phyloP scores from a whole-genome alignment of 1,140 invertebrate species.

The Drosophila biarmipes region DNA sequence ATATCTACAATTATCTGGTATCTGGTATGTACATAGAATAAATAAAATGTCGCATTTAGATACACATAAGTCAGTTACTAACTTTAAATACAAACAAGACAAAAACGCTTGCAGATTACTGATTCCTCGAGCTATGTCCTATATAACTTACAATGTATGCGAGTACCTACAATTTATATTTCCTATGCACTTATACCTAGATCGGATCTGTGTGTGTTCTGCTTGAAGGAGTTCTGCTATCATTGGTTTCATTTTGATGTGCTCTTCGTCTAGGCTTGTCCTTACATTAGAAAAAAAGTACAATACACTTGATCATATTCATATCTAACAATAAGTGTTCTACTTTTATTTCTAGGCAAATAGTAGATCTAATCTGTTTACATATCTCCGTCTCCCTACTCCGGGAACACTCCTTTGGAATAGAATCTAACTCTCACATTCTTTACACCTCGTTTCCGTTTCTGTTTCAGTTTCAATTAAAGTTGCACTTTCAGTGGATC shows the following conservation, averaged over 20 bases:
- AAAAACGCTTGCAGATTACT: constrained; percentile 78
- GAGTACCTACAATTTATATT: constrained; percentile 32
- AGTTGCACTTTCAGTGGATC: constrained; percentile 16
- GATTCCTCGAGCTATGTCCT: constrained; percentile 61
- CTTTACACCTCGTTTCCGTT: constrained; percentile 20
- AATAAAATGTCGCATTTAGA: constrained; percentile 57
- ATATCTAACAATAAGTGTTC: constrained; percentile 11
- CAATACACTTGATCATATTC: constrained; percentile 29
- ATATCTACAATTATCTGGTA: constrained; percentile 75
- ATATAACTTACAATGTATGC: constrained; percentile 52
- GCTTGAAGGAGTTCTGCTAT: constrained; percentile 20
- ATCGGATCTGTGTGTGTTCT: constrained; percentile 34
- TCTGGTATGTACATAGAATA: constrained; percentile 66
- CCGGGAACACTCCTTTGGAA: neutral
- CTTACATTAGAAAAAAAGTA: constrained; percentile 38
- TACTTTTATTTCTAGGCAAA: constrained; percentile 27
- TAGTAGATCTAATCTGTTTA: constrained; percentile 21
- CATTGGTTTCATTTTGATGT: constrained; percentile 5
- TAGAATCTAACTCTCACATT: constrained; percentile 5
- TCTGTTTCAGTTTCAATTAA: constrained; percentile 14
- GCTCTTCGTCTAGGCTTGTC: constrained; percentile 14
- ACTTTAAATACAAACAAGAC: constrained; percentile 72
- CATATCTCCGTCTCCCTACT: constrained; percentile 1
- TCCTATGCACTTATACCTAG: constrained; percentile 33
- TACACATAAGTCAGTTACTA: constrained; percentile 76